Percentiles rank a stretch among this genome's conserved stretches.
phyloP scores from a whole-genome alignment of 2,888 invertebrate species.

The Platycheirus albimanus region DNA sequence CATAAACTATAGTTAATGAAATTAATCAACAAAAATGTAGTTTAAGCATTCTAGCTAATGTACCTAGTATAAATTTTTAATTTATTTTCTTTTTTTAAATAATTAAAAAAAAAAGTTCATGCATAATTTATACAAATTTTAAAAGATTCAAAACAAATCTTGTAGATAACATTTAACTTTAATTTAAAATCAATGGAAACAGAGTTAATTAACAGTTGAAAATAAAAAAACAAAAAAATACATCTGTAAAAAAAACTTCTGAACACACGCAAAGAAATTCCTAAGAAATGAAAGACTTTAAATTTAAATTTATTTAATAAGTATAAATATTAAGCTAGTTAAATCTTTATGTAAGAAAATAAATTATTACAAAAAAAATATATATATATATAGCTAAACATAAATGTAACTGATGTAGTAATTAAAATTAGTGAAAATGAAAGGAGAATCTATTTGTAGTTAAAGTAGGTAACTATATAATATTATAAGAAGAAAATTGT shows the following conservation, averaged over 20 bases:
- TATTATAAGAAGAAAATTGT: slow-evolving; percentile 30
- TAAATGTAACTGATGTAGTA: slow-evolving; percentile 52
- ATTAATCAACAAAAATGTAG: slow-evolving; percentile 26
- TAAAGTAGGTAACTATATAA: slow-evolving; percentile 33
- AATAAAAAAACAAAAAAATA: slow-evolving; percentile 2
- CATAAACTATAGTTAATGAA: neutral
- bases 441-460: slow-evolving; percentile 38
- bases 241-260: slow-evolving; percentile 55
- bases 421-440: slow-evolving; percentile 33
- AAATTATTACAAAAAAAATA: slow-evolving; percentile 20
- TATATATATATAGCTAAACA: too few species aligned
- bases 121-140: slow-evolving; percentile 23
- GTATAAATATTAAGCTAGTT: slow-evolving; percentile 38
- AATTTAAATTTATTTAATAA: slow-evolving; percentile 67
- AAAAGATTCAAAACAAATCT: slow-evolving; percentile 75
- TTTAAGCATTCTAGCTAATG: slow-evolving; percentile 12
- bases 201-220: slow-evolving; percentile 56
- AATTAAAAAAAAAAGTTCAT: slow-evolving; percentile 26
- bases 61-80: slow-evolving; percentile 4
- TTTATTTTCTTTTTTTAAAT: slow-evolving; percentile 34
- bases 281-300: slow-evolving; percentile 82
- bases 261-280: slow-evolving; percentile 77
- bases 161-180: slow-evolving; percentile 72
- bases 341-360: slow-evolving; percentile 34
- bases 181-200: slow-evolving; percentile 34